Percentiles rank a stretch among this genome's conserved stretches.
Conservation (phyloP, 2,888 invertebrate species). For the Lasioglossum vierecki region DNA sequence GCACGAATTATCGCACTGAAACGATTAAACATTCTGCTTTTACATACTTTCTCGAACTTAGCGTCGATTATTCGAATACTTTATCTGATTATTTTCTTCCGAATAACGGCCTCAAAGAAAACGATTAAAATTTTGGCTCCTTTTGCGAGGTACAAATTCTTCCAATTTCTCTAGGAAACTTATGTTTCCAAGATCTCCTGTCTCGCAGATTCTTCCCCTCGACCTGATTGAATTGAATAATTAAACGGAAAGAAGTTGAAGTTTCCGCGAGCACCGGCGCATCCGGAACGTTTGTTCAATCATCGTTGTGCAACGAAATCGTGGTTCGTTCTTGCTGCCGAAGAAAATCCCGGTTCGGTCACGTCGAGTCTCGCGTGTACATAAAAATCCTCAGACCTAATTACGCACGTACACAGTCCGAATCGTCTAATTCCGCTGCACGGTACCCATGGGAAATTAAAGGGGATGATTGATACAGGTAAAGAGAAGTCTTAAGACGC, state of each 20-base stretch:
- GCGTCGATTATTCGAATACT: background rate
- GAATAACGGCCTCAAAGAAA: background rate
- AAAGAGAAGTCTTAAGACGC: constrained; percentile 71
- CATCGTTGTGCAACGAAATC: background rate
- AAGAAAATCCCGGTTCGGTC: constrained; percentile 55
- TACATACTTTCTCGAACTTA: background rate
- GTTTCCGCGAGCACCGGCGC: background rate
- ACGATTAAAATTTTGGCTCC: background rate
- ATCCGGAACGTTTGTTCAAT: background rate
- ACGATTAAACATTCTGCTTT: background rate
- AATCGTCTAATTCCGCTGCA: constrained; percentile 75
- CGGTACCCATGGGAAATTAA: constrained; percentile 80
- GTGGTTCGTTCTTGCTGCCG: constrained; percentile 12
- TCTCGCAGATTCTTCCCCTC: background rate
- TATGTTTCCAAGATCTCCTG: background rate
- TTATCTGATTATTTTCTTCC: background rate
- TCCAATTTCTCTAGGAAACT: background rate
- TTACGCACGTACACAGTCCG: constrained; percentile 64
- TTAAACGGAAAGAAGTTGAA: background rate
- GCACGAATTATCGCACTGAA: background rate
- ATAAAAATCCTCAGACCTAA: constrained; percentile 69
- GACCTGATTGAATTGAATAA: background rate
- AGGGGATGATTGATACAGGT: constrained; percentile 76
- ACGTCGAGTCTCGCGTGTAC: constrained; percentile 57
- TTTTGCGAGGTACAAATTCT: no score